These are phyloP conservation scores for Lasioglossum albipes DNA, from an alignment of 1,140 invertebrate species.

Conservation along the genomic window DNA sequence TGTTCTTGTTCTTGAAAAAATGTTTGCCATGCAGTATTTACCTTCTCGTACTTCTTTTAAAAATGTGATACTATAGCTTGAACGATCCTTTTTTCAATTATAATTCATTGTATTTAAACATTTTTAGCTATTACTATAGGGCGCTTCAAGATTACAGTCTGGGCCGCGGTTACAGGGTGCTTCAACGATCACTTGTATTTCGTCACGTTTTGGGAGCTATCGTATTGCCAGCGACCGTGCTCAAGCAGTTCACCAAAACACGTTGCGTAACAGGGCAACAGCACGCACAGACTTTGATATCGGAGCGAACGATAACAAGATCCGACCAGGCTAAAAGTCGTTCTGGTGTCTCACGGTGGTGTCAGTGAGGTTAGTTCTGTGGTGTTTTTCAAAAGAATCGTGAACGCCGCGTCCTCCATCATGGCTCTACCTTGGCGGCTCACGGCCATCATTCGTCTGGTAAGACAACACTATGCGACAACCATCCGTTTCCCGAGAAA, in stretches of 20 bases:
- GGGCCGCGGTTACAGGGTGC: too few species aligned
- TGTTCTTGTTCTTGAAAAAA: too few species aligned
- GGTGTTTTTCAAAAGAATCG: too few species aligned
- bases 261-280: conserved; percentile 15
- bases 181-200: neutral
- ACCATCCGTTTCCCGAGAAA: neutral
- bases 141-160: too few species aligned
- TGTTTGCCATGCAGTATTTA: too few species aligned
- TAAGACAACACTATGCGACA: conserved; percentile 11
- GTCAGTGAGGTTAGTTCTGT: neutral
- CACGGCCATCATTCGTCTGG: conserved; percentile 25
- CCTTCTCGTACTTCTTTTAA: too few species aligned
- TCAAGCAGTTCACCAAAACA: neutral
- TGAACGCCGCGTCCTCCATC: neutral
- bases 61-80: too few species aligned
- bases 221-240: neutral
- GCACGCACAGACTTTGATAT: neutral
- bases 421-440: conserved; percentile 42
- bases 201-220: too few species aligned
- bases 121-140: too few species aligned
- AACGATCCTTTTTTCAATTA: too few species aligned
- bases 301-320: neutral
- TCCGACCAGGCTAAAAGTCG: neutral
- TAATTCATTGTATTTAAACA: too few species aligned
- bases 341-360: too few species aligned